Evolutionary conservation across 2,797 vertebrate genomes (phyloP).

Genomic region (Acipenser transmontanus): DNA sequence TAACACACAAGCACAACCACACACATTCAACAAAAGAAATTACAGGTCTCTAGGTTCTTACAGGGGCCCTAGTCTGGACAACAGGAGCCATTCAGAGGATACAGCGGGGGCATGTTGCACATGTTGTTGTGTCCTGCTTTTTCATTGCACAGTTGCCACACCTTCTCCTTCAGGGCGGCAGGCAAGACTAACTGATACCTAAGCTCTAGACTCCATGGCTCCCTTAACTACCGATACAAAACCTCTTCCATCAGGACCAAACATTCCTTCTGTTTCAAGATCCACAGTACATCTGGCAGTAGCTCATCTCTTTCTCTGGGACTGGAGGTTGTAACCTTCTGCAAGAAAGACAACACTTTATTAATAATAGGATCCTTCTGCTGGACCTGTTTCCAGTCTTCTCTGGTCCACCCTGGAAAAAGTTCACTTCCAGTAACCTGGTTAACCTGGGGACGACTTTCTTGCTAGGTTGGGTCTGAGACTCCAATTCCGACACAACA

Average conservation of each 20-base stretch:
- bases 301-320: too few species aligned
- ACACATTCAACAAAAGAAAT: too few species aligned
- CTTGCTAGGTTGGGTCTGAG: too few species aligned
- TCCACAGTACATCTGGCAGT: neutral
- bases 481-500: neutral
- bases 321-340: neutral
- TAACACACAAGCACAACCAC: too few species aligned
- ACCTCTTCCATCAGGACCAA: neutral
- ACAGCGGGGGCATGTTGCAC: neutral
- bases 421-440: too few species aligned
- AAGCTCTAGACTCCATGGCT: neutral
- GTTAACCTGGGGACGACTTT: too few species aligned
- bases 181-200: neutral
- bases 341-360: neutral
- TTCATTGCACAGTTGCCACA: neutral
- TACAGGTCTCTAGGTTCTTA: too few species aligned
- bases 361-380: neutral
- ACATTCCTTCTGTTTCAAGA: neutral
- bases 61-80: neutral
- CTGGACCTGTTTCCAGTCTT: neutral
- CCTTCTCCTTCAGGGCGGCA: neutral
- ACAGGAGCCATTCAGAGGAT: neutral
- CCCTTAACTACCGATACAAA: neutral
- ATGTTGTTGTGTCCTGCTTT: neutral
- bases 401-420: neutral